These are phyloP conservation scores for Lepus timidus DNA, from an alignment of 2,113 vertebrate species.

Conservation along the genomic window DNA sequence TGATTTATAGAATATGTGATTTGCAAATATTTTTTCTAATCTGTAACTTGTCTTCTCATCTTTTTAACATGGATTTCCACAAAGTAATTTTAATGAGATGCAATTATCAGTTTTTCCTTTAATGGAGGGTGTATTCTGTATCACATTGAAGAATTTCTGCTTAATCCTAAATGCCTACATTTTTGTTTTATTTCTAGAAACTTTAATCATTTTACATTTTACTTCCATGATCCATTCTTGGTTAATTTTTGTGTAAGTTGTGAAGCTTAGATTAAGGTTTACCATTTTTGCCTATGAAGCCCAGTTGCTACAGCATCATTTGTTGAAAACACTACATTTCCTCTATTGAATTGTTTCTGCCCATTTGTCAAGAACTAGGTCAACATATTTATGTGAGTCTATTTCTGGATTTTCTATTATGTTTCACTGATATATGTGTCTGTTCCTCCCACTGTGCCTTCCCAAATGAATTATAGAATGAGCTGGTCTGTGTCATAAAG, in stretches of 20 bases:
- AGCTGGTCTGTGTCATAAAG: background rate
- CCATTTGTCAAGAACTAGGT: slow-evolving; percentile 25
- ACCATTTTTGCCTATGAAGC: background rate
- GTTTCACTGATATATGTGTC: background rate
- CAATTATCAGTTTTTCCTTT: background rate
- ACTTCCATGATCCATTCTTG: background rate
- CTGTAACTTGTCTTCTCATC: background rate
- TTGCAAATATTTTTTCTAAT: slow-evolving; percentile 18
- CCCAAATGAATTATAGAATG: slow-evolving; percentile 34
- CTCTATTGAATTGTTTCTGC: slow-evolving; percentile 11
- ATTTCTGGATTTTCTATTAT: slow-evolving; percentile 32
- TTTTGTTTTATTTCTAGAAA: background rate
- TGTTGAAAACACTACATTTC: background rate
- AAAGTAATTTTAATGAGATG: background rate
- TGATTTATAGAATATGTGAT: background rate
- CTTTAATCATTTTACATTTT: slow-evolving; percentile 6
- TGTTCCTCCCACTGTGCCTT: background rate
- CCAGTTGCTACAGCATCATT: background rate
- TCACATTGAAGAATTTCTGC: slow-evolving; percentile 4
- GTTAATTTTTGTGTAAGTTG: slow-evolving; percentile 26
- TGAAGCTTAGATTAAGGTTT: background rate
- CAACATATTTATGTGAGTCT: background rate
- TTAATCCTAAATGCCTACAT: background rate
- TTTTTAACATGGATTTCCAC: background rate
- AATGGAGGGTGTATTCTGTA: background rate